Base-by-base conservation (phyloP, 2,888 invertebrate genomes). In the Brachyopa scutellaris region DNA sequence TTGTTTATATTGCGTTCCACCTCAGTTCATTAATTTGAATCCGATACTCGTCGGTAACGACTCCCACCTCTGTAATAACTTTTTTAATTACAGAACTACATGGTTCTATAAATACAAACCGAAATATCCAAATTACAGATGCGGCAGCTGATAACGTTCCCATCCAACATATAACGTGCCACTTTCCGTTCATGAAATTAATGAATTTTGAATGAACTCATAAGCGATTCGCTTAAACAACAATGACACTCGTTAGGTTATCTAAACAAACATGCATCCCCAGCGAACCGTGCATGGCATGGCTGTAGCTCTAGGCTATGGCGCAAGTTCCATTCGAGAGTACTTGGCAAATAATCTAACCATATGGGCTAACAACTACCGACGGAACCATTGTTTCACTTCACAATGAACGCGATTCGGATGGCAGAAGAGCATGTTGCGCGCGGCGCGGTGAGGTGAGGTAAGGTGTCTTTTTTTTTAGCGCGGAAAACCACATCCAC, bases 181-280 rank as follows among this genome's bases (percentile, higher is more conserved):
- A 9, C 8, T n/a, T 40, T 31, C 29, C 9, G 17, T 23, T 7
- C n/a, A n/a, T 40, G 26, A 49, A 72, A 47, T 80, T 80, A 80
- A 80, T 80, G 79, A 62, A 80, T 80, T 80, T 80, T 74, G 69
- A 80, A 80, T 80, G 67, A 80, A 80, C 66, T 74, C 74, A 62
- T 80, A 80, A 80, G 79, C 62, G 55, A n/a, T 61, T 74, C 61
- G 67, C 59, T 74, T 74, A 80, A 74, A 53, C 79, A 80, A 79
- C 74, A 79, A 74, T 74, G 79, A 74, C 74, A 79, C 74, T 74
- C 79, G 73, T 79, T 73, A 73, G 61, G 51, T 31, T 76, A 62
- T 79, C 74, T 67, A 55, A 73, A 33, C 69, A 74, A 74, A 80
- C 62, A 67, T 67, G 61, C 31, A 62, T 74, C 66, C n/a, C n/a